Evolutionary conservation across 1,140 invertebrate genomes (phyloP).

Genomic region (Aphelenchoides fujianensis): DNA sequence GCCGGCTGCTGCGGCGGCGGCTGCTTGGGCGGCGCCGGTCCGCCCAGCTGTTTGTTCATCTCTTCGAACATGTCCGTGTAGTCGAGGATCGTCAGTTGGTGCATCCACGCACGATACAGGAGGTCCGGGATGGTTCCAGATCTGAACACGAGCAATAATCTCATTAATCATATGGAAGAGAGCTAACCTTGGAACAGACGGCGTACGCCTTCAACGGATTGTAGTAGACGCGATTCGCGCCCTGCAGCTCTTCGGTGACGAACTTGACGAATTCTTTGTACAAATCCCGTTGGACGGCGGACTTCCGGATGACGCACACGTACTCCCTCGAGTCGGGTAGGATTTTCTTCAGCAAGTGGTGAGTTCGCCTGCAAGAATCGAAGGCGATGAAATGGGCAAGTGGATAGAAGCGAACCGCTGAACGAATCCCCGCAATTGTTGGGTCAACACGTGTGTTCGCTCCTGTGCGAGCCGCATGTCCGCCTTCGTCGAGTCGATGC

Average conservation of each 20-base stretch:
- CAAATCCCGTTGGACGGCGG: constrained; percentile 77
- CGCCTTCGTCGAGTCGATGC: constrained; percentile 76
- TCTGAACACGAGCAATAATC: constrained; percentile 66
- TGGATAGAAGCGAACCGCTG: constrained; percentile 70
- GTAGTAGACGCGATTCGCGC: constrained; percentile 73
- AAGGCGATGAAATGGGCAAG: constrained; percentile 1
- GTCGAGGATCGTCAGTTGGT: constrained; percentile 63
- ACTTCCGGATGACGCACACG: constrained; percentile 82
- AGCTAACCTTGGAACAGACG: constrained; percentile 88
- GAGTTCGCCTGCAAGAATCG: constrained; percentile 73
- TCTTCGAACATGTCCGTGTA: not conserved
- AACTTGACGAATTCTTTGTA: constrained; percentile 79
- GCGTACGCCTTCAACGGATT: constrained; percentile 97
- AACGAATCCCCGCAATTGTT: constrained; percentile 83
- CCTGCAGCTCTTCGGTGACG: constrained; percentile 73
- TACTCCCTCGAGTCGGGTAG: constrained; percentile 87
- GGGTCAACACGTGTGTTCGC: constrained; percentile 63
- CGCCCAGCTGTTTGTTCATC: no score
- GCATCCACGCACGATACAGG: constrained; percentile 75
- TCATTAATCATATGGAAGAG: no score
- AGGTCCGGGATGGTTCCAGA: constrained; percentile 99
- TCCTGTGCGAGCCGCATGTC: constrained; percentile 52
- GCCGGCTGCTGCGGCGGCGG: no score
- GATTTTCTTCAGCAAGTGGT: constrained; percentile 78
- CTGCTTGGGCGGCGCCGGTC: no score